These are phyloP conservation scores for Acanthosepion esculentum DNA, from an alignment of 2,888 invertebrate species.

Conservation along the genomic window DNA sequence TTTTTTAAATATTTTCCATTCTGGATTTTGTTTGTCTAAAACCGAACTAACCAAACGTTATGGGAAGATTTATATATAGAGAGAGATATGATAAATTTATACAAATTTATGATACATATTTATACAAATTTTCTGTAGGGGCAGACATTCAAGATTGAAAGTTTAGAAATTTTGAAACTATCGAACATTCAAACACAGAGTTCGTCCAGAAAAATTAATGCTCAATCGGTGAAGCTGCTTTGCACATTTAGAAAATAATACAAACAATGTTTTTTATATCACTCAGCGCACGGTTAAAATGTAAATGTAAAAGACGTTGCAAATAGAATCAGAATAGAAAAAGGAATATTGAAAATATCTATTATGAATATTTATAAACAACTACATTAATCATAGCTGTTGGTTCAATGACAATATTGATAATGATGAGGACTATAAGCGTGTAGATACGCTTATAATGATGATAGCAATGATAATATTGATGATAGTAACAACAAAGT, in stretches of 20 bases:
- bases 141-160: too few relatives aligned
- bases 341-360: background rate
- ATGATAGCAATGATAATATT: background rate
- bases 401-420: background rate
- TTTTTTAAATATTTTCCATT: too few relatives aligned
- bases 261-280: background rate
- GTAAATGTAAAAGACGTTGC: background rate
- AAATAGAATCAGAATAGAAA: background rate
- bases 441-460: background rate
- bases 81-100: too few relatives aligned
- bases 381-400: background rate
- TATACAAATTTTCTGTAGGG: too few relatives aligned
- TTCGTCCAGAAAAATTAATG: too few relatives aligned
- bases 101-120: too few relatives aligned
- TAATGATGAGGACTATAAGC: background rate
- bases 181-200: too few relatives aligned
- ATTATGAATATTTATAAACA: background rate
- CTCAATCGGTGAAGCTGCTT: too few relatives aligned
- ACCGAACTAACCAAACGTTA: too few relatives aligned
- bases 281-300: background rate
- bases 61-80: too few relatives aligned
- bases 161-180: too few relatives aligned
- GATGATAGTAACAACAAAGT: background rate
- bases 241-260: background rate
- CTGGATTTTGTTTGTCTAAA: too few relatives aligned